A percentile compares a stretch with the other conserved stretches of the same genome.
phyloP scores from a whole-genome alignment of 2,113 vertebrate species.

The Leiothrix lutea region DNA sequence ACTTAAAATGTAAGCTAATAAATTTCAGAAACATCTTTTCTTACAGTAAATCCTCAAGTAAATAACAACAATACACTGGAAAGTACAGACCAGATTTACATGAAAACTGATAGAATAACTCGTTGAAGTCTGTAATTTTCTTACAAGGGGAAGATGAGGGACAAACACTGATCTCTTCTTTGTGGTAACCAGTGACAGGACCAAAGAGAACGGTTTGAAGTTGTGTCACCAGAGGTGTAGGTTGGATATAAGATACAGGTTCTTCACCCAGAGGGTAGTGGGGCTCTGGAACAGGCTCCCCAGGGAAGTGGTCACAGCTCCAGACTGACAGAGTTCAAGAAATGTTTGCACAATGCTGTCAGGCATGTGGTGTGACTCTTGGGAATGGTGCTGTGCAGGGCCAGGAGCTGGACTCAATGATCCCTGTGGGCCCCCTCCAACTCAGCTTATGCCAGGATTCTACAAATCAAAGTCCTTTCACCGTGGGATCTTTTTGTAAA shows the following conservation, averaged over 20 bases:
- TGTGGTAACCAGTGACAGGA: background rate
- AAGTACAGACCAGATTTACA: background rate
- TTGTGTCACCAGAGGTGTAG: background rate
- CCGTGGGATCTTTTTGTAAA: background rate
- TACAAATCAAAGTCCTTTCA: background rate
- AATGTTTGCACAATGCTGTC: background rate
- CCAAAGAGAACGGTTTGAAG: rapidly evolving
- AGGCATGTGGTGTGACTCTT: rapidly evolving
- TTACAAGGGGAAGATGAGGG: background rate
- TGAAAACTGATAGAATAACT: background rate
- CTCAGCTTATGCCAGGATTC: background rate
- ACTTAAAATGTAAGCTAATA: background rate
- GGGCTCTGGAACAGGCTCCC: background rate
- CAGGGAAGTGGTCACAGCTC: background rate
- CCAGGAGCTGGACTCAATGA: background rate
- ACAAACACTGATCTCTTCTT: background rate
- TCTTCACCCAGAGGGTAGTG: background rate
- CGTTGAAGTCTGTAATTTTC: background rate
- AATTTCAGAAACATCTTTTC: background rate
- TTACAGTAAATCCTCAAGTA: background rate
- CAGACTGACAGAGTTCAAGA: background rate
- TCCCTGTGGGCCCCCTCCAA: background rate
- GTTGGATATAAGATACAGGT: background rate
- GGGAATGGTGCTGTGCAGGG: background rate
- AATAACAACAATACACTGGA: background rate